Conservation (phyloP, 2,797 vertebrate species). For the Lagorchestes hirsutus region DNA sequence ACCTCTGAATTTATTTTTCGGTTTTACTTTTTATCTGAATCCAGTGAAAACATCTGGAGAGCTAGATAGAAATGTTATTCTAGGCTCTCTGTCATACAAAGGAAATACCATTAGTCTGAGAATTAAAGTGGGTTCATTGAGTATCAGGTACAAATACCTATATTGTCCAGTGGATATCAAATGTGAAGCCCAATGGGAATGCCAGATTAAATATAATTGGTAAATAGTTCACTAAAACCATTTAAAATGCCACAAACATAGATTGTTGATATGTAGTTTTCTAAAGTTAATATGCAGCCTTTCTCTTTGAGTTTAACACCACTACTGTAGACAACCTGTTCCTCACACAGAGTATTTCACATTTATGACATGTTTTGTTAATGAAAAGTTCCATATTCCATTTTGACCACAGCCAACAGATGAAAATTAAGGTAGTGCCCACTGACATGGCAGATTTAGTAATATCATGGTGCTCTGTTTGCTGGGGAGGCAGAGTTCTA, state of each 20-base stretch:
- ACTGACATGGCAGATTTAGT: not conserved
- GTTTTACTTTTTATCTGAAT: not conserved
- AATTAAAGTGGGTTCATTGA: not conserved
- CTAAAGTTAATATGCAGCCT: not conserved
- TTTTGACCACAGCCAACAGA: not conserved
- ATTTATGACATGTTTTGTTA: not conserved
- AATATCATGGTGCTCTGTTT: not conserved
- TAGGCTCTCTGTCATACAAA: not conserved
- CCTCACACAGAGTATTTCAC: not conserved
- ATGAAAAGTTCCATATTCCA: not conserved
- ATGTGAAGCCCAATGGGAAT: not conserved
- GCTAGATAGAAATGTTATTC: not conserved
- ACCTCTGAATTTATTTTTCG: conserved; percentile 7
- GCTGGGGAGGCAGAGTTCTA: not conserved
- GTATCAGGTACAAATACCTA: not conserved
- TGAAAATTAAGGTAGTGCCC: not conserved
- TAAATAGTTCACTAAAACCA: not conserved
- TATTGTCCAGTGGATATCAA: not conserved
- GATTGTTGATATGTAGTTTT: not conserved
- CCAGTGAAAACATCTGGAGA: not conserved
- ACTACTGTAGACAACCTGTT: not conserved
- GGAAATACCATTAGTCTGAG: not conserved
- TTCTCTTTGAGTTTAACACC: not conserved
- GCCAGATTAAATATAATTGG: not conserved
- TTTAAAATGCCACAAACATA: not conserved